Conservation (phyloP, 2,797 vertebrate genomes). For the Parauchenoglanis ngamensis region DNA sequence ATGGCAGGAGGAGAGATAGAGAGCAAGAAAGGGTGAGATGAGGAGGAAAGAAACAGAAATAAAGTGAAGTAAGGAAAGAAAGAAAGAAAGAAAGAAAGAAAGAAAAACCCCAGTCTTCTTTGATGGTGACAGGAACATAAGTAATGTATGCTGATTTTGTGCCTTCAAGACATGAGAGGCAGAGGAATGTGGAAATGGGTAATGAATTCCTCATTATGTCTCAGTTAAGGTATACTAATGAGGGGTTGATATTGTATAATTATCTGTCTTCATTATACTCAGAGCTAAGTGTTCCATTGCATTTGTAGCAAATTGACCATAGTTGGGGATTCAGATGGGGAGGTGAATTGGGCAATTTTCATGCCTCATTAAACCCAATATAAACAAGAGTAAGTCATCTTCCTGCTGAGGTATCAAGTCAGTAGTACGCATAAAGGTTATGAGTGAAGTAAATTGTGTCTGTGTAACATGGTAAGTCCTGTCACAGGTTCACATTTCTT, state of each 20-base stretch:
- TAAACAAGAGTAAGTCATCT: constrained; percentile 48
- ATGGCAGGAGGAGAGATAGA: not conserved
- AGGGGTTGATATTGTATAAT: constrained; percentile 59
- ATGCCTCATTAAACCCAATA: constrained; percentile 48
- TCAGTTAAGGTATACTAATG: constrained; percentile 55
- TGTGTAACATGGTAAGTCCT: constrained; percentile 4
- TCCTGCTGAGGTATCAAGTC: constrained; percentile 34
- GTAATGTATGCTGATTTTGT: constrained; percentile 51
- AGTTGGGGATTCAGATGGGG: constrained; percentile 41
- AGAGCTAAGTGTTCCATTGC: constrained; percentile 52
- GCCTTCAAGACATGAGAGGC: constrained; percentile 59
- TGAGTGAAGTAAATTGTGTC: constrained; percentile 10
- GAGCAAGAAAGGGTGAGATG: constrained; percentile 42
- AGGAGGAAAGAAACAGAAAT: not conserved
- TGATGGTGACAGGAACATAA: constrained; percentile 48
- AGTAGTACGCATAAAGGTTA: constrained; percentile 21
- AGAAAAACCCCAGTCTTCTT: constrained; percentile 51
- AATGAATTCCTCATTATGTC: constrained; percentile 61
- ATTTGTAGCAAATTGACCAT: constrained; percentile 61
- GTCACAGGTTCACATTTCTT: not conserved
- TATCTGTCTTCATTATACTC: constrained; percentile 56
- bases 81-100: constrained; percentile 36
- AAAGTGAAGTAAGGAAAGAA: not conserved
- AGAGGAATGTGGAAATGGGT: constrained; percentile 56
- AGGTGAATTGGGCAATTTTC: constrained; percentile 52